Percentiles rank a stretch among this genome's conserved stretches.
These are phyloP conservation scores for Paraescarpia echinospica DNA, from an alignment of 1,140 invertebrate genomes.

Conservation along the genomic window DNA sequence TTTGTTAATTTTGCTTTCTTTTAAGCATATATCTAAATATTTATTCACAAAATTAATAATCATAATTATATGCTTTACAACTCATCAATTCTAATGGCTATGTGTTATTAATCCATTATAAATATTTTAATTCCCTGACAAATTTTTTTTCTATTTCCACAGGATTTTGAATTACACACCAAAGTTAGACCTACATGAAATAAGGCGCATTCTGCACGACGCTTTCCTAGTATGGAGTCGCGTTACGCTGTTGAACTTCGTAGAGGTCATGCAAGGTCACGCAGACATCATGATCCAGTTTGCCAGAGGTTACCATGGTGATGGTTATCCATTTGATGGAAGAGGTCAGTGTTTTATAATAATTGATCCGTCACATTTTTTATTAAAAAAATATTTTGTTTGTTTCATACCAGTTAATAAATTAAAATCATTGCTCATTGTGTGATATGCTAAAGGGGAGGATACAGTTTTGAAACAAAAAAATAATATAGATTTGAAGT, in stretches of 20 bases:
- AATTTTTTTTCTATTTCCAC: constrained; percentile 19
- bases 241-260: constrained; percentile 48
- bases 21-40: too few species aligned
- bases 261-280: constrained; percentile 33
- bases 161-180: constrained; percentile 38
- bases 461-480: too few species aligned
- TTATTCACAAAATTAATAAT: too few species aligned
- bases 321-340: constrained; percentile 42
- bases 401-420: background rate
- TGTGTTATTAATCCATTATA: too few species aligned
- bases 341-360: constrained; percentile 70
- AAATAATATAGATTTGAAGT: too few species aligned
- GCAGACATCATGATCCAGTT: constrained; percentile 45
- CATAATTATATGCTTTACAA: too few species aligned
- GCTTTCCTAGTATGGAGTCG: constrained; percentile 49
- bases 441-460: too few species aligned
- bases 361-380: background rate
- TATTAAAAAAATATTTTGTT: background rate
- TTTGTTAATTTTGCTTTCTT: too few species aligned
- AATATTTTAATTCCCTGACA: too few species aligned
- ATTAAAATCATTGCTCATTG: background rate
- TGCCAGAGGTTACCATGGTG: constrained; percentile 38
- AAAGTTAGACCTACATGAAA: constrained; percentile 27
- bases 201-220: constrained; percentile 31
- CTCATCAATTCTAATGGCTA: too few species aligned